Conservation (phyloP, 37 sponge, comb jelly and placozoan species). For the Theonella swinhoei region DNA sequence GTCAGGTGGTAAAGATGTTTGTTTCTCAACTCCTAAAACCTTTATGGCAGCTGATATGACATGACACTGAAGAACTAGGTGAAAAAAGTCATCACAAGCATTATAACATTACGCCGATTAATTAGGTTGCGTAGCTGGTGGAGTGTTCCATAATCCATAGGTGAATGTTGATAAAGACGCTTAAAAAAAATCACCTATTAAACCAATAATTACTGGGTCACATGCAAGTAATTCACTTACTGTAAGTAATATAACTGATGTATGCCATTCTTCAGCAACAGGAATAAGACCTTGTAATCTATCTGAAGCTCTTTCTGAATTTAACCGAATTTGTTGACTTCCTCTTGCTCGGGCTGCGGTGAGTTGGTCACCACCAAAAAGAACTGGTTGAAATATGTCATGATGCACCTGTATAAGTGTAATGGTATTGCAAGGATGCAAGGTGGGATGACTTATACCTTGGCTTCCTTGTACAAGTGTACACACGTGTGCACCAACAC, state of each 20-base stretch:
- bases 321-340: not conserved
- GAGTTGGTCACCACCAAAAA: slow-evolving; percentile 38
- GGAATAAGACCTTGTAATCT: slow-evolving; percentile 30
- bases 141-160: not conserved
- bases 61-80: slow-evolving; percentile 2
- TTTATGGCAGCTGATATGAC: slow-evolving; percentile 6
- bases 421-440: no score
- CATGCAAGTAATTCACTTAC: not conserved
- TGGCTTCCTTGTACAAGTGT: no score
- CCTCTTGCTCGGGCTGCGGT: slow-evolving; percentile 17
- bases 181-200: not conserved
- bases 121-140: not conserved
- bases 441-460: no score
- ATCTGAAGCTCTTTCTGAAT: not conserved
- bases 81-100: slow-evolving; percentile 20
- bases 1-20: no score
- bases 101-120: slow-evolving; percentile 16
- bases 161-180: not conserved
- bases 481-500: no score
- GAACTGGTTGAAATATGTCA: no score
- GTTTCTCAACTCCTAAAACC: slow-evolving; percentile 1
- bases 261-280: slow-evolving; percentile 34
- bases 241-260: slow-evolving; percentile 3
- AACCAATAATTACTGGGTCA: not conserved
- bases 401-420: no score